A percentile compares a stretch with the other conserved stretches of the same genome.
These are phyloP conservation scores for Seriola dumerili DNA, from an alignment of 2,113 vertebrate species.

Conservation along the genomic window DNA sequence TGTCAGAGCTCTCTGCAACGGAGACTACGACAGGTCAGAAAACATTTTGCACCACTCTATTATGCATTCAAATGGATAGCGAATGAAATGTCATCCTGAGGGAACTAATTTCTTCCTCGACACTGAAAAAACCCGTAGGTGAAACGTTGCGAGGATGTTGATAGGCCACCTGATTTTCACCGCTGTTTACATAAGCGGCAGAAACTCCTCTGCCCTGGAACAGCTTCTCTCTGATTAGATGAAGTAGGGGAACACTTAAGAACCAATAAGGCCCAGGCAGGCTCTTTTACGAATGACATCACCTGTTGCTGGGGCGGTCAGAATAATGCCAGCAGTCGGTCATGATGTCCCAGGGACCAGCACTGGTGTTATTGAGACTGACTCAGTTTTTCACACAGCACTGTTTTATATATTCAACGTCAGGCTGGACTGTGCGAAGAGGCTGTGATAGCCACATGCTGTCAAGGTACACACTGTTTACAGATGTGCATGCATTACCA, in stretches of 20 bases:
- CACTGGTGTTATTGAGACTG: conserved; percentile 84
- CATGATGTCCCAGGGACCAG: conserved; percentile 76
- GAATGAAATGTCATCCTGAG: background rate
- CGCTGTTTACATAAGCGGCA: background rate
- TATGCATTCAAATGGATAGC: background rate
- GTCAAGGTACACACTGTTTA: background rate
- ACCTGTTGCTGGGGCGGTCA: conserved; percentile 74
- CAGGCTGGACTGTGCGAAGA: conserved; percentile 13
- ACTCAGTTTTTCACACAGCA: conserved; percentile 55
- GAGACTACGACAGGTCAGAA: conserved; percentile 96
- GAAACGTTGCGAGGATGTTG: background rate
- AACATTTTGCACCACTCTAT: background rate
- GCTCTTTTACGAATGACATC: conserved; percentile 52
- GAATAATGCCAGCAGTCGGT: conserved; percentile 85
- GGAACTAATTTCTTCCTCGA: background rate
- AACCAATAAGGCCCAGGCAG: background rate
- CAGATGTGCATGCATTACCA: background rate
- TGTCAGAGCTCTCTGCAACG: conserved; percentile 95
- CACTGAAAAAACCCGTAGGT: background rate
- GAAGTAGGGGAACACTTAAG: background rate
- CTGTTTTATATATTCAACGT: conserved; percentile 17
- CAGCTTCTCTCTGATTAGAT: background rate
- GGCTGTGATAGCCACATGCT: conserved; percentile 5
- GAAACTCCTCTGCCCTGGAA: background rate
- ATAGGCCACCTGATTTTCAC: background rate